Conservation (phyloP, 2,113 vertebrate species). For the Crotalus horridus region DNA sequence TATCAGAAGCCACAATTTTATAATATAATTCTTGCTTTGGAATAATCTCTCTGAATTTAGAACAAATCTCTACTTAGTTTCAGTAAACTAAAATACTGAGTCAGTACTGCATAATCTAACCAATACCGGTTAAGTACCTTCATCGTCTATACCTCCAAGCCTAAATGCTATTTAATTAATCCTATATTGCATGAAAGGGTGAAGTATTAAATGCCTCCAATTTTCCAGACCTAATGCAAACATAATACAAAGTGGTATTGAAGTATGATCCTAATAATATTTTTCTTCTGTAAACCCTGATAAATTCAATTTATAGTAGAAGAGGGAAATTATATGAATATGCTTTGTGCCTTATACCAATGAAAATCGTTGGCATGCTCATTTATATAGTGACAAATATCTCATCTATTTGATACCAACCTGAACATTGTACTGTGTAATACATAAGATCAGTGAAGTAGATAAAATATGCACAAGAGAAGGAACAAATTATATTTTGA, state of each 20-base stretch:
- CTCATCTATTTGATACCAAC: constrained; percentile 51
- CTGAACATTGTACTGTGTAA: constrained; percentile 40
- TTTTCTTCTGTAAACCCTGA: constrained; percentile 53
- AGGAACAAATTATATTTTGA: constrained; percentile 52
- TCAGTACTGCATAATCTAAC: background rate
- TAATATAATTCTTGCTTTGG: background rate
- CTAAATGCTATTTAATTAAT: background rate
- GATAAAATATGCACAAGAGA: constrained; percentile 47
- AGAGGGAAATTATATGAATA: constrained; percentile 65
- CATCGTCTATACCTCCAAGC: background rate
- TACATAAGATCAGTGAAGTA: constrained; percentile 34
- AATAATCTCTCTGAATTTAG: background rate
- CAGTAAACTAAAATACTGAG: background rate
- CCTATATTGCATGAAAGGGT: background rate
- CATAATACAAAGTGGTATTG: constrained; percentile 14
- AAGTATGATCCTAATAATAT: constrained; percentile 40
- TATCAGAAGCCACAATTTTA: background rate
- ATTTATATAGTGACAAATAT: constrained; percentile 52
- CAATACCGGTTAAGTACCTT: background rate
- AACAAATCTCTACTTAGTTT: background rate
- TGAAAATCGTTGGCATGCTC: constrained; percentile 52
- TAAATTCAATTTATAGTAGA: constrained; percentile 52
- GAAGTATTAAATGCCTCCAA: constrained; percentile 25
- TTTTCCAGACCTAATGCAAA: constrained; percentile 33
- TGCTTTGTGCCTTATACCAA: constrained; percentile 58